Conservation (phyloP, 2,113 vertebrate species). For the Misgurnus anguillicaudatus region DNA sequence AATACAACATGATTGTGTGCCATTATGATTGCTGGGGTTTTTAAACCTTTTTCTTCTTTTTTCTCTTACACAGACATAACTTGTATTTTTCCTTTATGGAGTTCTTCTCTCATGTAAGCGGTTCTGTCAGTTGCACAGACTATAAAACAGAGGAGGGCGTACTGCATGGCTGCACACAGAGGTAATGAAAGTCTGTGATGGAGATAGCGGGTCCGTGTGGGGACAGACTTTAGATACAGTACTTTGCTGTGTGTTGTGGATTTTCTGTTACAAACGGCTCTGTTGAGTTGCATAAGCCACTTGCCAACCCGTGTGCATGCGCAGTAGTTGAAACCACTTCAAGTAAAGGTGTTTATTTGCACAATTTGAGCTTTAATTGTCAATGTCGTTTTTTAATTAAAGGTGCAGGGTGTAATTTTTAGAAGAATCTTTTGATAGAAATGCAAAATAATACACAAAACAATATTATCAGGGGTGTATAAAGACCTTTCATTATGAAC, state of each 20-base stretch:
- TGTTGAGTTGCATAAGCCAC: too few relatives aligned
- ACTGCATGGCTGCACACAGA: conserved; percentile 27
- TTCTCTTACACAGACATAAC: background rate
- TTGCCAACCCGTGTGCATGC: too few relatives aligned
- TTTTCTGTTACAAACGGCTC: background rate
- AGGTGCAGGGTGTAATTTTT: too few relatives aligned
- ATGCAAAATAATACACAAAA: too few relatives aligned
- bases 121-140: conserved; percentile 44
- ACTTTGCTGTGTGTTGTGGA: background rate
- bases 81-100: background rate
- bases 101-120: conserved; percentile 25
- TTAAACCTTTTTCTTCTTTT: background rate
- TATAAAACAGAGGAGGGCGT: conserved; percentile 26
- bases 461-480: too few relatives aligned
- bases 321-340: too few relatives aligned
- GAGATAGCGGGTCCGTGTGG: conserved; percentile 1
- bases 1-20: conserved; percentile 34
- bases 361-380: too few relatives aligned
- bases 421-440: too few relatives aligned
- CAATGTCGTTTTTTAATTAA: too few relatives aligned
- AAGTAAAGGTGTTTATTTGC: too few relatives aligned
- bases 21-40: conserved; percentile 31
- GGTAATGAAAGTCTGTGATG: conserved; percentile 28
- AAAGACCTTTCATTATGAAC: too few relatives aligned
- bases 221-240: background rate